phyloP scores from a whole-genome alignment of 2,888 invertebrate genomes.

The Platycheirus rosarum region DNA sequence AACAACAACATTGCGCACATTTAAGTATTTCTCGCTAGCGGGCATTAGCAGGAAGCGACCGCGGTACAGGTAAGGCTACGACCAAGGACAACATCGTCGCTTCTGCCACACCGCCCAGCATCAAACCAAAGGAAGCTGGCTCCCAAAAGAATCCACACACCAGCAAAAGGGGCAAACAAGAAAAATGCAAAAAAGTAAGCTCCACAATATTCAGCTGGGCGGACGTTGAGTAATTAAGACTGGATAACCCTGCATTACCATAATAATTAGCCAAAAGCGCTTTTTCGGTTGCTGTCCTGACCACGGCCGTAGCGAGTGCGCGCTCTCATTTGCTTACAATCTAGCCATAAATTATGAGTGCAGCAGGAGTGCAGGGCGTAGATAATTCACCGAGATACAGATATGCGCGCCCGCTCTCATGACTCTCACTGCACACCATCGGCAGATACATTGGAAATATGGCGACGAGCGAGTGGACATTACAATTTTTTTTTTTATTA shows the following conservation, averaged over 20 bases:
- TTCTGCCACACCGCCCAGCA: conserved; percentile 66
- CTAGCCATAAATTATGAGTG: conserved; percentile 75
- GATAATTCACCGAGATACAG: conserved; percentile 72
- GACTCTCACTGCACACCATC: conserved; percentile 54
- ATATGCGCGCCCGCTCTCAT: conserved; percentile 68
- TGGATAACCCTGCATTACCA: conserved; percentile 76
- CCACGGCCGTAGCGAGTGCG: conserved; percentile 36
- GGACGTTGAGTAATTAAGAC: conserved; percentile 76
- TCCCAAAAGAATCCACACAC: conserved; percentile 29
- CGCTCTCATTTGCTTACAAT: conserved; percentile 75
- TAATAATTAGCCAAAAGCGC: conserved; percentile 76
- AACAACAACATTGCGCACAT: conserved; percentile 38
- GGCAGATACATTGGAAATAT: conserved; percentile 17
- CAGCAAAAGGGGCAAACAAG: background rate
- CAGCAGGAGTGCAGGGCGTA: conserved; percentile 71
- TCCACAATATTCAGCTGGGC: conserved; percentile 72
- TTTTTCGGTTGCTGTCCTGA: conserved; percentile 66
- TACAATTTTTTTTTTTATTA: conserved; percentile 41
- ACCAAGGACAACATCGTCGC: conserved; percentile 70
- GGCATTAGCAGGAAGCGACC: conserved; percentile 64
- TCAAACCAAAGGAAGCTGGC: conserved; percentile 39
- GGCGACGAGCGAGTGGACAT: conserved; percentile 72
- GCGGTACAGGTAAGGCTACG: conserved; percentile 49
- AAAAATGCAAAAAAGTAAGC: conserved; percentile 49
- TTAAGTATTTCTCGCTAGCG: conserved; percentile 57